phyloP scores from a whole-genome alignment of 2,888 invertebrate species.

The Geotrupes spiniger region DNA sequence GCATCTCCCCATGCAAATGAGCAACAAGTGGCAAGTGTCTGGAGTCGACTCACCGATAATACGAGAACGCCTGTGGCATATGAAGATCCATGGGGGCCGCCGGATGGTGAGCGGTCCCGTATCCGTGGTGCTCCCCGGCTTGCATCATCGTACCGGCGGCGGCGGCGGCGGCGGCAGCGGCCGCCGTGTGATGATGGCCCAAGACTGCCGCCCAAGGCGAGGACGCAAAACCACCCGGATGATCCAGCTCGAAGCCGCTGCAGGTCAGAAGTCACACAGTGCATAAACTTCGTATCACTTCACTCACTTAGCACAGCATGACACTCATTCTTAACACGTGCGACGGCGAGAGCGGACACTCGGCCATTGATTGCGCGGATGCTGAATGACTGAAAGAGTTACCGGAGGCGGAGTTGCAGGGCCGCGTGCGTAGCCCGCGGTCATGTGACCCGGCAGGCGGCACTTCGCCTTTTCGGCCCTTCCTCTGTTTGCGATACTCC shows the following conservation, averaged over 20 bases:
- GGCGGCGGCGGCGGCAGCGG: constrained; percentile 48
- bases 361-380: constrained; percentile 61
- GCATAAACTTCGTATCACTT: constrained; percentile 35
- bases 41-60: constrained; percentile 71
- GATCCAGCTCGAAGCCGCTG: constrained; percentile 62
- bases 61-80: constrained; percentile 87
- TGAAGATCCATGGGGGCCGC: constrained; percentile 82
- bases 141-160: constrained; percentile 50
- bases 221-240: constrained; percentile 68
- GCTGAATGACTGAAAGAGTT: constrained; percentile 48
- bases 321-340: constrained; percentile 51
- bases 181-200: constrained; percentile 59
- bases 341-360: constrained; percentile 61
- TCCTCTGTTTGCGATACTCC: constrained; percentile 40
- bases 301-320: constrained; percentile 29
- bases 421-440: constrained; percentile 56
- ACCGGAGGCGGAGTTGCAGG: constrained; percentile 47
- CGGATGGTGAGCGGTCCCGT: constrained; percentile 58
- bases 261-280: constrained; percentile 42
- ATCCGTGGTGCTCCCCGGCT: constrained; percentile 54
- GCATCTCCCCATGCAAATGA: constrained; percentile 45
- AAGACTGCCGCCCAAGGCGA: constrained; percentile 76
- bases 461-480: constrained; percentile 37
- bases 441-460: constrained; percentile 49
- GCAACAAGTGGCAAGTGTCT: constrained; percentile 42